phyloP scores from a whole-genome alignment of 2,888 invertebrate species.

The Aphidius colemani region DNA sequence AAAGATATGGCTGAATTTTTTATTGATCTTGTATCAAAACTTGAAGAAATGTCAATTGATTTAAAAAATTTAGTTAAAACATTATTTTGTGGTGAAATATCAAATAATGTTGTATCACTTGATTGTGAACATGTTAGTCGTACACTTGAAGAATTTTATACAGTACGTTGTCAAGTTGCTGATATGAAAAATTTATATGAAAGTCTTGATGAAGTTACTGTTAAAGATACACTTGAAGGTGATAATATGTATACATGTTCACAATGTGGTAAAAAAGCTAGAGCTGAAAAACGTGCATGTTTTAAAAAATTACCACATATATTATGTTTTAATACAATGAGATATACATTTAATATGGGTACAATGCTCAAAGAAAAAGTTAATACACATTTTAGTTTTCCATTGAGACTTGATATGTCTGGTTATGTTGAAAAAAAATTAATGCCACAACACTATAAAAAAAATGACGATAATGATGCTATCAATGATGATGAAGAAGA shows the following conservation, averaged over 20 bases:
- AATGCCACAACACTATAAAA: conserved; percentile 88
- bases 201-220: conserved; percentile 94
- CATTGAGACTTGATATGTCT: conserved; percentile 90
- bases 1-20: conserved; percentile 99
- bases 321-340: conserved; percentile 95
- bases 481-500: conserved; percentile 44
- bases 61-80: conserved; percentile 87
- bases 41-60: conserved; percentile 94
- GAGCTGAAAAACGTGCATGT: conserved; percentile 94
- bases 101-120: conserved; percentile 93
- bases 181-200: conserved; percentile 96
- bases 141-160: conserved; percentile 94
- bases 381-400: conserved; percentile 96
- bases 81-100: conserved; percentile 90
- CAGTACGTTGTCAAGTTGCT: conserved; percentile 93
- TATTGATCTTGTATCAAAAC: conserved; percentile 91
- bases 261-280: conserved; percentile 91
- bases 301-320: conserved; percentile 93
- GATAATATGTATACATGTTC: conserved; percentile 98
- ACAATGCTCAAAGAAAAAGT: conserved; percentile 98
- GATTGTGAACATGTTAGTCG: conserved; percentile 95
- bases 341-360: conserved; percentile 96
- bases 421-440: conserved; percentile 92
- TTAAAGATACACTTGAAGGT: conserved; percentile 94
- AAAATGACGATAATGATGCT: conserved; percentile 29